Conservation (phyloP, 2,797 vertebrate genomes). For the Eulemur rubriventer region DNA sequence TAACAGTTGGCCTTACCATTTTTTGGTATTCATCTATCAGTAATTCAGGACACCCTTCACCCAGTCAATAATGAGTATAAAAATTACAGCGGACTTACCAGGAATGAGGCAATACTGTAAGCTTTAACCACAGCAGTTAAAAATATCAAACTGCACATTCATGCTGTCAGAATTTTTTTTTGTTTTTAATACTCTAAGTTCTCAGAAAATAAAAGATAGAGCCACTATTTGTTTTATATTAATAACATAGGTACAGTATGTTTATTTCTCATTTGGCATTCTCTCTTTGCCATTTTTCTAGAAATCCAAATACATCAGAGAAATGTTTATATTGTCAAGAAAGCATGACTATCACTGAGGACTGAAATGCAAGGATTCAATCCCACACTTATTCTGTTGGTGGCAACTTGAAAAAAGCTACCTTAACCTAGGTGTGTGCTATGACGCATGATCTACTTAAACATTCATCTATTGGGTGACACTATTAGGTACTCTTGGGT, state of each 20-base stretch:
- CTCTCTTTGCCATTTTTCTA: not conserved
- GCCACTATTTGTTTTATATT: not conserved
- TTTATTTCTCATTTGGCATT: not conserved
- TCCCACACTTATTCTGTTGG: not conserved
- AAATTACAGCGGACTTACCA: not conserved
- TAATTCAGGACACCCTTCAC: not conserved
- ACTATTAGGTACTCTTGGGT: not conserved
- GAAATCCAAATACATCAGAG: not conserved
- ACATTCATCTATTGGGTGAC: not conserved
- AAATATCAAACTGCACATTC: not conserved
- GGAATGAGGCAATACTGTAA: not conserved
- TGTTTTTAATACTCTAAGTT: not conserved
- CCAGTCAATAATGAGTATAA: not conserved
- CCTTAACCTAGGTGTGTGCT: not conserved
- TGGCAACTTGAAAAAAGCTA: not conserved
- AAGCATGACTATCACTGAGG: not conserved
- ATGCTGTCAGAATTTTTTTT: not conserved
- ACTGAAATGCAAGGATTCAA: not conserved
- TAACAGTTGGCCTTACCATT: not conserved
- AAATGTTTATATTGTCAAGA: conserved; percentile 9
- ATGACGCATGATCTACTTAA: not conserved
- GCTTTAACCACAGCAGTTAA: not conserved
- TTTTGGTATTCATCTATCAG: not conserved
- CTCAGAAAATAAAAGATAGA: not conserved
- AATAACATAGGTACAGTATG: not conserved